Conservation (phyloP, 2,113 vertebrate genomes). For the Corapipo altera region DNA sequence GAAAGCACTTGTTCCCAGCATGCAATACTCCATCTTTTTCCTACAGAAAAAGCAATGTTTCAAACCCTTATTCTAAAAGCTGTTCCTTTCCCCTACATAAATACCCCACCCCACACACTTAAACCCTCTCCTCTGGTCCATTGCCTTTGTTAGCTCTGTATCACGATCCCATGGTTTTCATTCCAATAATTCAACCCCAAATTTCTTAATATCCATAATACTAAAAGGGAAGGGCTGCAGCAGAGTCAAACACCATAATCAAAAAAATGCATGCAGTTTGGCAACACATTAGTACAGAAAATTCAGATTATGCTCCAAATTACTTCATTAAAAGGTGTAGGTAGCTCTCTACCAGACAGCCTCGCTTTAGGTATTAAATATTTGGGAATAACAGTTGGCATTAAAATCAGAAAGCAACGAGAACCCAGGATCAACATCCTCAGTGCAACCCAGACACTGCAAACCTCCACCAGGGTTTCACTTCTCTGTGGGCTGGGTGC, state of each 20-base stretch:
- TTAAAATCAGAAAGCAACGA: constrained; percentile 3
- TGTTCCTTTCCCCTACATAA: constrained; percentile 15
- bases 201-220: constrained; percentile 1
- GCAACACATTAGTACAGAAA: not conserved
- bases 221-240: constrained; percentile 7
- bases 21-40: constrained; percentile 70
- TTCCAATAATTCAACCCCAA: not conserved
- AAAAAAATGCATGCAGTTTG: constrained; percentile 24
- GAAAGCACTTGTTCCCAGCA: constrained; percentile 70
- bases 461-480: not conserved
- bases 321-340: not conserved
- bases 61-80: constrained; percentile 66
- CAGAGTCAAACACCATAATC: constrained; percentile 19
- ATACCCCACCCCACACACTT: not conserved
- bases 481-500: not conserved
- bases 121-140: not conserved
- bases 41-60: constrained; percentile 71
- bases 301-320: constrained; percentile 4
- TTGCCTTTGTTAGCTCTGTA: not conserved
- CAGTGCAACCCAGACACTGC: not conserved
- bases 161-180: not conserved
- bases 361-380: not conserved
- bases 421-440: constrained; percentile 4
- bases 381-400: not conserved
- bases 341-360: not conserved